These are phyloP conservation scores for Silurus asotus DNA, from an alignment of 2,113 vertebrate genomes.

Conservation along the genomic window DNA sequence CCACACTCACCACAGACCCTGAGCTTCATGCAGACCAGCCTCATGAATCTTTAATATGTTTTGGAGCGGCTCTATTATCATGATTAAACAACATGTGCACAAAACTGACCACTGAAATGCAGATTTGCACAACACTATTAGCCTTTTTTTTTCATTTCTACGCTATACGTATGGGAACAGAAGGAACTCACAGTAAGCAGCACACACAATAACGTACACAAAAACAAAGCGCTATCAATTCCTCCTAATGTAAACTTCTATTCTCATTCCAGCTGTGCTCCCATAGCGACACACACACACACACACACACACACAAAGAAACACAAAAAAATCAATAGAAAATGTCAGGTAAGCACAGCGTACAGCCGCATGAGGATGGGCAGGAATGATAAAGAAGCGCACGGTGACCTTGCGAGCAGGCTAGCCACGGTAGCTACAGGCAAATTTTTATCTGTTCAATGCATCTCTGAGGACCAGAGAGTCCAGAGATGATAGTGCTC, in stretches of 20 bases:
- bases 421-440: not conserved
- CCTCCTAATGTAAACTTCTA: not conserved
- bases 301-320: constrained; percentile 17
- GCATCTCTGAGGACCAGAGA: not conserved
- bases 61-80: not conserved
- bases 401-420: not conserved
- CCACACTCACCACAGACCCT: constrained; percentile 10
- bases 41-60: constrained; percentile 31
- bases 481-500: not conserved
- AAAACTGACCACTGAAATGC: constrained; percentile 29
- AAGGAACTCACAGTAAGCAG: not conserved
- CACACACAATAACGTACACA: not conserved
- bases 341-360: constrained; percentile 33
- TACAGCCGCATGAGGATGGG: not conserved
- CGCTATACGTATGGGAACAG: not conserved
- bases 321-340: constrained; percentile 42
- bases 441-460: constrained; percentile 7
- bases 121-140: constrained; percentile 24
- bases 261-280: constrained; percentile 15
- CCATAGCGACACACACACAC: constrained; percentile 3
- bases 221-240: not conserved
- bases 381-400: constrained; percentile 21
- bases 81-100: constrained; percentile 5
- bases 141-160: not conserved
- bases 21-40: constrained; percentile 21